These are phyloP conservation scores for Acrobeloides nanus DNA, from an alignment of 2,888 invertebrate genomes.

Conservation along the genomic window DNA sequence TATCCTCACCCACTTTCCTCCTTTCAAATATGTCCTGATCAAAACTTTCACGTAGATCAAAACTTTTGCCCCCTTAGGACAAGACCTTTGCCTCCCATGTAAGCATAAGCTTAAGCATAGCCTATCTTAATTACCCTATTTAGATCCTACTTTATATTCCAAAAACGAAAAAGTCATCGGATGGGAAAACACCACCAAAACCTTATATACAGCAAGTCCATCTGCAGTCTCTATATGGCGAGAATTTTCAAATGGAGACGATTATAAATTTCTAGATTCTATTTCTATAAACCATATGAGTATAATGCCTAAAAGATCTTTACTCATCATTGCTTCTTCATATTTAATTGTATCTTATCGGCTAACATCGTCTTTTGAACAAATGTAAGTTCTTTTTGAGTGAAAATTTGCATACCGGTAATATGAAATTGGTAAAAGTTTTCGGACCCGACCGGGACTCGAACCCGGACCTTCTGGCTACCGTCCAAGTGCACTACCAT, in stretches of 20 bases:
- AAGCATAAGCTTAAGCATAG: no score
- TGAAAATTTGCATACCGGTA: neutral
- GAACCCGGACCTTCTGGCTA: no score
- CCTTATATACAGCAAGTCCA: constrained; percentile 20
- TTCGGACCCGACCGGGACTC: no score
- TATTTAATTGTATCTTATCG: constrained; percentile 45
- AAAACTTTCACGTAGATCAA: no score
- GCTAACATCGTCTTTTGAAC: constrained; percentile 44
- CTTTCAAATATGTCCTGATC: no score
- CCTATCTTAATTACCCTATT: constrained; percentile 5
- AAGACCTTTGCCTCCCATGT: no score
- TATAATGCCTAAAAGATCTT: constrained; percentile 26
- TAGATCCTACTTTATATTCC: constrained; percentile 17
- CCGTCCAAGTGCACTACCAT: no score
- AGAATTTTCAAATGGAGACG: constrained; percentile 7
- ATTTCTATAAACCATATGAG: constrained; percentile 19
- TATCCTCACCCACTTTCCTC: no score
- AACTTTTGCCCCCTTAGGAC: no score
- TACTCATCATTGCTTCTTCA: constrained; percentile 37
- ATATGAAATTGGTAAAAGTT: no score
- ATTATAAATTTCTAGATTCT: constrained; percentile 25
- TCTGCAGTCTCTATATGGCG: constrained; percentile 22
- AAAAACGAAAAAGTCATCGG: constrained; percentile 19
- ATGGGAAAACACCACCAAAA: constrained; percentile 26
- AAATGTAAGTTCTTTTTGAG: constrained; percentile 29